Evolutionary conservation across 2,113 vertebrate genomes (phyloP).

Genomic region (Brachionichthys hirsutus): DNA sequence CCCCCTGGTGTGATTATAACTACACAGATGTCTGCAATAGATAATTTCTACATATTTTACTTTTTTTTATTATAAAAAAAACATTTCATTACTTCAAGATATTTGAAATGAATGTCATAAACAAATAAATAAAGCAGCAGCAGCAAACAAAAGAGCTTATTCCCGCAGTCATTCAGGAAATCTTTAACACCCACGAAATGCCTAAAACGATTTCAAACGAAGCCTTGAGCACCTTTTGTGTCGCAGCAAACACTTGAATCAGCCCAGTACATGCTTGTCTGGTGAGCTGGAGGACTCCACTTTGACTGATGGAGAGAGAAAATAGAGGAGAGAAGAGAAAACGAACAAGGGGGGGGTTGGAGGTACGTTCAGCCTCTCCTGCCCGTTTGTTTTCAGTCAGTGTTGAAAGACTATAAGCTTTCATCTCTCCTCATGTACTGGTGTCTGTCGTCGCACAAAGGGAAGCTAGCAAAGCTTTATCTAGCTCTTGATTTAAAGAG

Average conservation of each 20-base stretch:
- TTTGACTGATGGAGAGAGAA: conserved; percentile 55
- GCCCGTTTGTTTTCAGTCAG: conserved; percentile 68
- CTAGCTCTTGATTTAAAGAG: conserved; percentile 56
- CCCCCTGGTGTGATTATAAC: not conserved
- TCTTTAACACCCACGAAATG: conserved; percentile 19
- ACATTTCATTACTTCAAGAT: not conserved
- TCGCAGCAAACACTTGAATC: conserved; percentile 30
- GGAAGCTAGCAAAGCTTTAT: conserved; percentile 53
- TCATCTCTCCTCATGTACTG: conserved; percentile 60
- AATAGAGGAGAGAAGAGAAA: conserved; percentile 24
- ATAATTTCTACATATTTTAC: not conserved
- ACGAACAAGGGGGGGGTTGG: conserved; percentile 10
- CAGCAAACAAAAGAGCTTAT: not conserved
- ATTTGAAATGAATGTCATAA: not conserved
- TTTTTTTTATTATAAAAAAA: not conserved
- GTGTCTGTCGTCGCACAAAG: conserved; percentile 57
- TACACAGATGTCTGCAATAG: not conserved
- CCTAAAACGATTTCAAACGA: conserved; percentile 25
- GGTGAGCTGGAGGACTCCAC: conserved; percentile 55
- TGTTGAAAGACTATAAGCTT: conserved; percentile 64
- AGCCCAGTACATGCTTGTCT: conserved; percentile 46
- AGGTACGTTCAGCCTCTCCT: conserved; percentile 35
- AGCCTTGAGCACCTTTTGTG: conserved; percentile 6
- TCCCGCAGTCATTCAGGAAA: not conserved
- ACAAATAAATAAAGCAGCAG: not conserved